Evolutionary conservation across 53 echinoderm and acorn worm species (phyloP), one percentile per base, ranked within the genome.

Genomic region (Astropecten irregularis): DNA sequence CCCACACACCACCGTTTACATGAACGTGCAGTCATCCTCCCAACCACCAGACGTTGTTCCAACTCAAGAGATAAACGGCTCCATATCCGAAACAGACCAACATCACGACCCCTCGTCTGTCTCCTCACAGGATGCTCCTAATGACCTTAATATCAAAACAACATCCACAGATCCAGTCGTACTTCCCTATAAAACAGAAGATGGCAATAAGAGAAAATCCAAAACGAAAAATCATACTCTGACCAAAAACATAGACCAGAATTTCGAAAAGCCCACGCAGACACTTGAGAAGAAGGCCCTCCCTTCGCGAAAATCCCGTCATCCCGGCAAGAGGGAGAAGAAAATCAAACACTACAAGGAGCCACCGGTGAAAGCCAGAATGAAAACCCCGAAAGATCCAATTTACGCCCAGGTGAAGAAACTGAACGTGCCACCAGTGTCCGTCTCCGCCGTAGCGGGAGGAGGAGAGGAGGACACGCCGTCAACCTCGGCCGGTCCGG

Each of bases 1-100:
- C 3, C 72, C 47, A n/a, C 61, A 53, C 3, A 25, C 86, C 27
- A 42, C 18, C 29, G 13, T 31, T 15, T 59, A 58, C 28, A 23
- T 32, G 0, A 39, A 60, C 13, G 9, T 9, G 28, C 46, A 46
- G 21, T 13, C 47, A 25, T 15, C 26, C 23, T 68, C 48, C 6
- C 79, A 61, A 27, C 79, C 86, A 2, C 86, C 86, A 23, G 86
- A 85, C 61, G 74, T 85, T 3, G 66, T 85, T 11, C 86, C 68
- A 18, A 11, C 68, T 9, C 68, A 68, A 44, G 68, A 68, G 26
- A 6, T 11, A 6, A 42, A 11, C 6, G 42, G 6, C 11, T 6
- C 42, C 42, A n/a, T n/a, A n/a, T n/a, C n/a, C n/a, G n/a, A n/a
- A n/a, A n/a, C n/a, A n/a, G n/a, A n/a, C n/a, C n/a, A n/a, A n/a